Conservation (phyloP, 2,888 invertebrate genomes). For the Julus scanicus region DNA sequence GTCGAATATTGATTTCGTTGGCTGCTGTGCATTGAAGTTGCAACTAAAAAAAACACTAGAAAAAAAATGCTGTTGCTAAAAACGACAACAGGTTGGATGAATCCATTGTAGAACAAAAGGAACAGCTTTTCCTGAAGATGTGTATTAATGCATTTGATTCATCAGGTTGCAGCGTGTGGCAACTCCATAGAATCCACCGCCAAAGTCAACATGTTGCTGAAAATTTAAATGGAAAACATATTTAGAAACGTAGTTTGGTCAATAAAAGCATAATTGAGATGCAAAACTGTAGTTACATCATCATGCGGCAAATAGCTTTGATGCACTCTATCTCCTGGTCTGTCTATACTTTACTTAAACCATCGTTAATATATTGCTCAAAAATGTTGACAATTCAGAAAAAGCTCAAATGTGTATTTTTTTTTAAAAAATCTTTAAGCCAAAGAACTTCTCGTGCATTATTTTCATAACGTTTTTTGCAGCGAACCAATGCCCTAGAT, state of each 20-base stretch:
- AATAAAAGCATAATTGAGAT: not conserved
- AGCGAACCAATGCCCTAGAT: too few species aligned
- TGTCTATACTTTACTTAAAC: too few species aligned
- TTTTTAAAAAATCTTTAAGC: too few species aligned
- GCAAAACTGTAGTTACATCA: not conserved
- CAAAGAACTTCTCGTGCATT: too few species aligned
- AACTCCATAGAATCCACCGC: not conserved
- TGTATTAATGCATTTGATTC: conserved; percentile 17
- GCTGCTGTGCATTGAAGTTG: conserved; percentile 36
- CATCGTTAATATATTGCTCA: too few species aligned
- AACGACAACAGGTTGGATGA: conserved; percentile 47
- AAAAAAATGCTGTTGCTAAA: conserved; percentile 7
- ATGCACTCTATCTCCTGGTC: not conserved
- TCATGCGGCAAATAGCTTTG: not conserved
- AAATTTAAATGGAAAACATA: not conserved
- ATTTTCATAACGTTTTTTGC: too few species aligned
- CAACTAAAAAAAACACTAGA: conserved; percentile 15
- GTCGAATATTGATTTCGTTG: conserved; percentile 43
- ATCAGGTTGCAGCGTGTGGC: conserved; percentile 21
- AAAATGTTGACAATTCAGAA: too few species aligned
- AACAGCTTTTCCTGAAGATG: conserved; percentile 12
- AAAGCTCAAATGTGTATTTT: too few species aligned
- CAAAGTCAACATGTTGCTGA: conserved; percentile 40
- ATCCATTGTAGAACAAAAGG: conserved; percentile 44
- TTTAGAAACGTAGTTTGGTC: not conserved